Evolutionary conservation across 2,113 vertebrate genomes (phyloP).

Genomic region (Brachypodius melanocephalos): DNA sequence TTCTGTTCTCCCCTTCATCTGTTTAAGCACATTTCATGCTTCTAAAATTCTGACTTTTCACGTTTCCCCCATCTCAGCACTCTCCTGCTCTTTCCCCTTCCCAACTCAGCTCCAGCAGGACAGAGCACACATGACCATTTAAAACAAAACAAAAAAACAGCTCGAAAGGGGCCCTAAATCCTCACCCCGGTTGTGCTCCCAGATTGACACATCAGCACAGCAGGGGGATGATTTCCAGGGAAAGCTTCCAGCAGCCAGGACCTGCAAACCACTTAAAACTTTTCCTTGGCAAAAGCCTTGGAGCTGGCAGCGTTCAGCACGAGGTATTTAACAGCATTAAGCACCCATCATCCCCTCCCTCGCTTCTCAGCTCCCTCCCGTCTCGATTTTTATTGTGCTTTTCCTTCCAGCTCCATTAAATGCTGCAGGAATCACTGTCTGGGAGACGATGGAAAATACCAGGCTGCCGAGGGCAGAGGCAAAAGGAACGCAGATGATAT

Average conservation of each 20-base stretch:
- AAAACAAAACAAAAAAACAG: not conserved
- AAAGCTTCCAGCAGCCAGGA: not conserved
- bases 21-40: not conserved
- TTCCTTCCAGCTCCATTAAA: slow-evolving; percentile 25
- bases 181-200: not conserved
- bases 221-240: not conserved
- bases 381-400: not conserved
- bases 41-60: not conserved
- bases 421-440: not conserved
- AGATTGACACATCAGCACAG: not conserved
- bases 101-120: not conserved
- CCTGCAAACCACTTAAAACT: not conserved
- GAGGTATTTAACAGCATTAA: not conserved
- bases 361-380: not conserved
- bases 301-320: not conserved
- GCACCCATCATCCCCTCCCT: not conserved
- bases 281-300: not conserved
- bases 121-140: fast-evolving
- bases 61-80: too few relatives aligned
- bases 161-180: not conserved
- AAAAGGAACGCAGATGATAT: not conserved
- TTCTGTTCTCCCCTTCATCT: not conserved
- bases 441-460: not conserved
- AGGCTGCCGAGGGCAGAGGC: not conserved
- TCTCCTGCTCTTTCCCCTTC: not conserved